phyloP scores from a whole-genome alignment of 53 echinoderm and acorn worm genomes.

The Patiria pectinifera region DNA sequence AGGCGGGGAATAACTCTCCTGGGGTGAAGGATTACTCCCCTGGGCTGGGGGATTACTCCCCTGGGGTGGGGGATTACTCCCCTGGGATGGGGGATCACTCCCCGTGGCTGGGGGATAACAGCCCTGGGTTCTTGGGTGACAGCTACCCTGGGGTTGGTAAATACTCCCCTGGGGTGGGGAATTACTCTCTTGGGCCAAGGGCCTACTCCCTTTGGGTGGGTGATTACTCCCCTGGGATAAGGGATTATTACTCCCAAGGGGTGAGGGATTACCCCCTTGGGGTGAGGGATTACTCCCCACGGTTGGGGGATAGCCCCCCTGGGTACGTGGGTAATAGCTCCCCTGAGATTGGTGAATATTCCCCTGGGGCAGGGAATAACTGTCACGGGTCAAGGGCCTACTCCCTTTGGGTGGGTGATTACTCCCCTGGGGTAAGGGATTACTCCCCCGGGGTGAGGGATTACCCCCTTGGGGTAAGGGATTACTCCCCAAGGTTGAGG shows the following conservation, averaged over 20 bases:
- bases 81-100: too few species aligned
- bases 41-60: not conserved
- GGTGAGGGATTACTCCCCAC: not conserved
- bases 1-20: not conserved
- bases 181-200: not conserved
- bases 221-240: not conserved
- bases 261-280: not conserved
- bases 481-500: not conserved
- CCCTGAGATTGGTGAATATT: not conserved
- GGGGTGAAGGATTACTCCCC: not conserved
- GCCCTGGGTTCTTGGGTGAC: not conserved
- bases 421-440: not conserved
- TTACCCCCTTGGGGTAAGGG: not conserved
- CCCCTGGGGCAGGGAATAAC: not conserved
- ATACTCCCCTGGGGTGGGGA: not conserved
- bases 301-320: not conserved
- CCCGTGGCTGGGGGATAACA: not conserved
- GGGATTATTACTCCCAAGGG: not conserved
- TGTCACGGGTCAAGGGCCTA: not conserved
- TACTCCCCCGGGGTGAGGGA: not conserved
- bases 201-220: not conserved
- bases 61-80: not conserved
- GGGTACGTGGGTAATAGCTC: not conserved
- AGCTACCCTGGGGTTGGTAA: not conserved
- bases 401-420: conserved; percentile 16